Evolutionary conservation across 1,140 invertebrate genomes (phyloP), one percentile per base, ranked within the genome.

Genomic region (Ceratoteleas bidentatus): DNA sequence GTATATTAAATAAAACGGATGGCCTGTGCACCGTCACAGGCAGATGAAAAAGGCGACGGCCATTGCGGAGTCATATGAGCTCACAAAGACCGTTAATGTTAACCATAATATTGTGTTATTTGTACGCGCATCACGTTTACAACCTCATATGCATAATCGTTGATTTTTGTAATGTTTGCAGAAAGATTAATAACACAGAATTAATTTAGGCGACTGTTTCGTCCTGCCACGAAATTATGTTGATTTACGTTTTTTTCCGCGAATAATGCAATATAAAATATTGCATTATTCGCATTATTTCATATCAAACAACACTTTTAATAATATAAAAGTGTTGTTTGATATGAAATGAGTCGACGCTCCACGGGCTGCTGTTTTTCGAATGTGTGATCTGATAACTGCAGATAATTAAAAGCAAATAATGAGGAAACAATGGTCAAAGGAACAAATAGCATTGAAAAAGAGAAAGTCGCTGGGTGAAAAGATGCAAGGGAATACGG

Each of bases 331-430:
- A 43, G n/a, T 24, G 4, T 1, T 24, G 24, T 24, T 24, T 24
- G 24, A 24, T 24, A 4, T 24, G 24, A 24, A 24, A 24, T 4
- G 24, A 24, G 24, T 24, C 24, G 24, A 4, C 24, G 24, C 1
- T 24, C 8, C 6, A 2, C n/a, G n/a, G n/a, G n/a, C n/a, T n/a
- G n/a, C n/a, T n/a, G 16, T 43, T 24, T 47, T 66, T 24, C 66
- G 75, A 84, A 88, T 87, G 79, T 88, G 89, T 86, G 85, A 86
- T 85, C 81, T 84, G 83, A 79, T 89, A 89, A 90, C 88, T 86
- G 85, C 81, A 62, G 68, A 79, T 85, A 89, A 89, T 88, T 89
- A 87, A 83, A 85, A 74, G 77, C 85, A 88, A 89, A 88, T 89
- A 88, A 89, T 87, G 87, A 86, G 85, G 49, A 62, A 62, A 60